Conservation (phyloP, 2,888 invertebrate species). For the Hirtodrosophila cameraria region DNA sequence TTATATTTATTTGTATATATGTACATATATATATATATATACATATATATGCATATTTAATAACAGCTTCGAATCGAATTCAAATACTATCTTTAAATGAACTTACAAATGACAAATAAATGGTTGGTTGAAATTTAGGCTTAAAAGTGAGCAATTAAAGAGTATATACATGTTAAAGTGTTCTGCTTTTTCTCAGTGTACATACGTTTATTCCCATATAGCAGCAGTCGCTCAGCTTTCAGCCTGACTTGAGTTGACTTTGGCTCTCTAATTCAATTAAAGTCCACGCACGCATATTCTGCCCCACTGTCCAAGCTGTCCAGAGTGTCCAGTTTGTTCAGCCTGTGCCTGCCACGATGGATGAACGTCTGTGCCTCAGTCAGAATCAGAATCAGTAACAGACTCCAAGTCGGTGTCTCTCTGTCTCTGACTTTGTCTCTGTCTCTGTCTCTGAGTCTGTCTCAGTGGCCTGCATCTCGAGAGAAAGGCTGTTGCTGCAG, state of each 20-base stretch:
- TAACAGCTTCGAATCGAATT: no score
- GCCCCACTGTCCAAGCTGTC: conserved; percentile 13
- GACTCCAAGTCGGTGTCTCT: neutral
- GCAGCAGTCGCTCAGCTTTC: neutral
- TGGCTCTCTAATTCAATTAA: conserved; percentile 74
- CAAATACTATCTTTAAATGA: no score
- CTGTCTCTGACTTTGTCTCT: neutral
- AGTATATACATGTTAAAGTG: no score
- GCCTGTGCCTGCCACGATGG: conserved; percentile 30
- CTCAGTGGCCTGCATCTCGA: conserved; percentile 7
- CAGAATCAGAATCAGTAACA: neutral
- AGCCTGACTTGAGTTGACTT: conserved; percentile 17
- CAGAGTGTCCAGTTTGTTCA: neutral
- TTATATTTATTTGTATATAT: neutral
- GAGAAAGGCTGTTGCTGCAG: conserved; percentile 45
- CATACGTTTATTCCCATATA: no score
- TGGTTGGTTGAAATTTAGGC: no score
- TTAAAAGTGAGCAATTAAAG: no score
- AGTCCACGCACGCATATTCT: conserved; percentile 53
- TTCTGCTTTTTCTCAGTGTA: no score
- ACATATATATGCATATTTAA: no score
- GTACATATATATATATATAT: neutral
- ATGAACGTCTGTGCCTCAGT: conserved; percentile 22
- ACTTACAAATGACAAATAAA: no score
- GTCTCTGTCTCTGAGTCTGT: neutral